A percentile compares a stretch with the other conserved stretches of the same genome.
Conservation (phyloP, 2,888 invertebrate species). For the Latrodectus hesperus region DNA sequence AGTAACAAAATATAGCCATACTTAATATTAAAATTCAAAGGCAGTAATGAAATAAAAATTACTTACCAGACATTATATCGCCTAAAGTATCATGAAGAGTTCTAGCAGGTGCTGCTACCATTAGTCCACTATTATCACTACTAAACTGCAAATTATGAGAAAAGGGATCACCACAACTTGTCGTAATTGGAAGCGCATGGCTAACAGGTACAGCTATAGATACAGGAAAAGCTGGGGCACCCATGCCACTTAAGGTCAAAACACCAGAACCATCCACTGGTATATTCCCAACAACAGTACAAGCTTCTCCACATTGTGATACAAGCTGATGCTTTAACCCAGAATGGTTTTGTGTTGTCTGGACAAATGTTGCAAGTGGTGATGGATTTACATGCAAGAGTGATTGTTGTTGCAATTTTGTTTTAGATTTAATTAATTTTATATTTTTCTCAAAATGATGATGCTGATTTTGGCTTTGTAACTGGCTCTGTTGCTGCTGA, state of each 20-base stretch:
- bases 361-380: slow-evolving; percentile 71
- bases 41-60: neutral
- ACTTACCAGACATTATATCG: slow-evolving; percentile 67
- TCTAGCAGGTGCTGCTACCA: slow-evolving; percentile 71
- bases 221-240: slow-evolving; percentile 70
- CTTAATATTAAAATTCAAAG: no score
- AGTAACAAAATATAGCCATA: no score
- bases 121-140: slow-evolving; percentile 65
- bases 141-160: slow-evolving; percentile 57
- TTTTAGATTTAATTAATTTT: slow-evolving; percentile 51
- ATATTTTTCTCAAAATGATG: slow-evolving; percentile 61
- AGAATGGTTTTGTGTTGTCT: slow-evolving; percentile 70
- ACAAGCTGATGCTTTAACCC: slow-evolving; percentile 71
- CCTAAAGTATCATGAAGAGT: slow-evolving; percentile 69
- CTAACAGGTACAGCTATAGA: slow-evolving; percentile 68
- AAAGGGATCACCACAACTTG: slow-evolving; percentile 65
- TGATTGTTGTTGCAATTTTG: slow-evolving; percentile 70
- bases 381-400: slow-evolving; percentile 71
- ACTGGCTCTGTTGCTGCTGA: neutral
- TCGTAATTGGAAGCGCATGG: slow-evolving; percentile 56
- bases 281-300: slow-evolving; percentile 70
- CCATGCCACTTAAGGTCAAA: slow-evolving; percentile 64
- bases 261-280: slow-evolving; percentile 63
- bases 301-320: slow-evolving; percentile 70
- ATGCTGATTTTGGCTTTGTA: slow-evolving; percentile 1